These are phyloP conservation scores for Habroteleia sp. DNA, from an alignment of 2,888 invertebrate genomes.

Conservation along the genomic window DNA sequence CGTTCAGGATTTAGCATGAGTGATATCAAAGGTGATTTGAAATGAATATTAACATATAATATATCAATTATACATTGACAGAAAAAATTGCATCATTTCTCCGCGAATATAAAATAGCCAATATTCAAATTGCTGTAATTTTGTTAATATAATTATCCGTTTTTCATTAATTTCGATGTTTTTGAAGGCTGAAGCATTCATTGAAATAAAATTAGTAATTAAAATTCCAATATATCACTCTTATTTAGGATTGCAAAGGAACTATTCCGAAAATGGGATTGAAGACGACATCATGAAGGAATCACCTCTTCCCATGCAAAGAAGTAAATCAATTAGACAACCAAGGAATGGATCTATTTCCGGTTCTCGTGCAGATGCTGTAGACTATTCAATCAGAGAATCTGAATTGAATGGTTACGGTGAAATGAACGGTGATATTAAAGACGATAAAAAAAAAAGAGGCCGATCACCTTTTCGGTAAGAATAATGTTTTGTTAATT, in stretches of 20 bases:
- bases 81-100: too few species aligned
- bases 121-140: too few species aligned
- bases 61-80: too few species aligned
- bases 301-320: constrained; percentile 78
- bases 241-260: constrained; percentile 86
- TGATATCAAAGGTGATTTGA: constrained; percentile 94
- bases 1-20: constrained; percentile 94
- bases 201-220: not conserved
- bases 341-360: constrained; percentile 87
- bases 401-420: constrained; percentile 88
- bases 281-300: constrained; percentile 87
- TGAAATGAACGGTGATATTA: constrained; percentile 84
- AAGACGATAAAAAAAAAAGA: constrained; percentile 88
- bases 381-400: constrained; percentile 89
- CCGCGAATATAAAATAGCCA: too few species aligned
- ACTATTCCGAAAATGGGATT: constrained; percentile 91
- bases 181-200: too few species aligned
- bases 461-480: constrained; percentile 96
- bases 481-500: too few species aligned
- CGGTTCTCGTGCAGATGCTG: constrained; percentile 77
- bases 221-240: not conserved
- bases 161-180: too few species aligned
- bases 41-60: too few species aligned
- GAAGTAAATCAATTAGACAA: constrained; percentile 85
- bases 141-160: too few species aligned